Percentiles rank a stretch among this genome's conserved stretches.
phyloP scores from a whole-genome alignment of 2,113 vertebrate species.

The Cyprinodon variegatus region DNA sequence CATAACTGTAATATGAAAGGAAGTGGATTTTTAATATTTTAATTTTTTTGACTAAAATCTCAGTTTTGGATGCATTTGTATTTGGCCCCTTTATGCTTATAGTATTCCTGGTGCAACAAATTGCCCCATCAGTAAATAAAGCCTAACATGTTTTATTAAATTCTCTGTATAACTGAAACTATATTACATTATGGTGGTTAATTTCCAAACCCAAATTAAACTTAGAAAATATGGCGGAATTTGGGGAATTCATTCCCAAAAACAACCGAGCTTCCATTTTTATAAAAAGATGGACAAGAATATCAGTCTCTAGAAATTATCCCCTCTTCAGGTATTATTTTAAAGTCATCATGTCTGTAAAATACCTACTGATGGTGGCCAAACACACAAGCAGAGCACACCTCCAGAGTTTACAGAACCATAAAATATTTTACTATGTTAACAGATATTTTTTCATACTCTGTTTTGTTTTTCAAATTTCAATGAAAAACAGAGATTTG shows the following conservation, averaged over 20 bases:
- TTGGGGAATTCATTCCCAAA: neutral
- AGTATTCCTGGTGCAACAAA: no score
- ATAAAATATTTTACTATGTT: no score
- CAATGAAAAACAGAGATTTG: no score
- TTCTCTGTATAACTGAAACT: neutral
- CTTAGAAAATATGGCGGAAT: neutral
- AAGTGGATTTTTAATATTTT: neutral
- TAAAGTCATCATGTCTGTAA: no score
- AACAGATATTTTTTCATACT: no score
- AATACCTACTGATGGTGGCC: no score
- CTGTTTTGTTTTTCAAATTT: no score
- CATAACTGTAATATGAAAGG: neutral
- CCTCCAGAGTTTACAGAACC: no score
- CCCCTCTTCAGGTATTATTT: no score
- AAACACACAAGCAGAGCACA: no score
- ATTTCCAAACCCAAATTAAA: neutral
- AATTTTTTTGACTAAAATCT: no score
- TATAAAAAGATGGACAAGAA: neutral
- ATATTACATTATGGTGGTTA: neutral
- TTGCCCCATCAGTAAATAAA: neutral
- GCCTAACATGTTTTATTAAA: neutral
- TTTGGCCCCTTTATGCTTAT: neutral
- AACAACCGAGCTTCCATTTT: neutral
- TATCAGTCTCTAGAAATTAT: neutral
- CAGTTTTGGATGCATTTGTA: neutral